These are phyloP conservation scores for Clostera curtula DNA, from an alignment of 2,888 invertebrate genomes.

Conservation along the genomic window DNA sequence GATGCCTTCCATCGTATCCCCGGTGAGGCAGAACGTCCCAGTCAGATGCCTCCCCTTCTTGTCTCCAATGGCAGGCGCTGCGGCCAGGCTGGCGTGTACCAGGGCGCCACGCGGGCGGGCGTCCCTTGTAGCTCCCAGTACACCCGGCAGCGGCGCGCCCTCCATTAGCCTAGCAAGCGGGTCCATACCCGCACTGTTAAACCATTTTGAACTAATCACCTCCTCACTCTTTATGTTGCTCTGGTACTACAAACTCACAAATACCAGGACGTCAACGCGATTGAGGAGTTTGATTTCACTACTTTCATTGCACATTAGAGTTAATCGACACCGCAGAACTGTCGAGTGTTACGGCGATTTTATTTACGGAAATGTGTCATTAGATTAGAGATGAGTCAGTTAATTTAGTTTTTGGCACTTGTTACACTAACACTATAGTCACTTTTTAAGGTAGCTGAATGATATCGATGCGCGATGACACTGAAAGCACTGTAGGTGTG, in stretches of 20 bases:
- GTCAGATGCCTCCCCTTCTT: slow-evolving; percentile 88
- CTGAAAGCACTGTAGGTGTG: slow-evolving; percentile 36
- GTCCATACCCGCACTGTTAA: slow-evolving; percentile 78
- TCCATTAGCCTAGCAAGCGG: slow-evolving; percentile 88
- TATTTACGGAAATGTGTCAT: too few relatives aligned
- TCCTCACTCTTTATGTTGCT: slow-evolving; percentile 6
- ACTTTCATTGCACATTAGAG: background rate
- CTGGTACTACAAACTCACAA: slow-evolving; percentile 8
- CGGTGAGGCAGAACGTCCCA: slow-evolving; percentile 91
- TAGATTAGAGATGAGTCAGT: too few relatives aligned
- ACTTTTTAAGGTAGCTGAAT: slow-evolving; percentile 30
- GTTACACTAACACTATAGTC: too few relatives aligned
- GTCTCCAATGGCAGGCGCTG: slow-evolving; percentile 80
- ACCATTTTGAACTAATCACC: slow-evolving; percentile 22
- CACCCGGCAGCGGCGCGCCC: slow-evolving; percentile 79
- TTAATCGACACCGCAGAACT: too few relatives aligned
- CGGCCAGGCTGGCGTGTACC: slow-evolving; percentile 85
- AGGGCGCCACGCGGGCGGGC: slow-evolving; percentile 80
- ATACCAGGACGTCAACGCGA: background rate
- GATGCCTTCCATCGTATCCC: slow-evolving; percentile 95
- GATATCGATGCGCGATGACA: slow-evolving; percentile 48
- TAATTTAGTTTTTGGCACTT: too few relatives aligned
- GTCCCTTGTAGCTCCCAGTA: slow-evolving; percentile 69
- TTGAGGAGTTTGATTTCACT: background rate
- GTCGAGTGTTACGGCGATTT: too few relatives aligned